phyloP scores from a whole-genome alignment of 2,888 invertebrate genomes.

The Congeria kusceri region DNA sequence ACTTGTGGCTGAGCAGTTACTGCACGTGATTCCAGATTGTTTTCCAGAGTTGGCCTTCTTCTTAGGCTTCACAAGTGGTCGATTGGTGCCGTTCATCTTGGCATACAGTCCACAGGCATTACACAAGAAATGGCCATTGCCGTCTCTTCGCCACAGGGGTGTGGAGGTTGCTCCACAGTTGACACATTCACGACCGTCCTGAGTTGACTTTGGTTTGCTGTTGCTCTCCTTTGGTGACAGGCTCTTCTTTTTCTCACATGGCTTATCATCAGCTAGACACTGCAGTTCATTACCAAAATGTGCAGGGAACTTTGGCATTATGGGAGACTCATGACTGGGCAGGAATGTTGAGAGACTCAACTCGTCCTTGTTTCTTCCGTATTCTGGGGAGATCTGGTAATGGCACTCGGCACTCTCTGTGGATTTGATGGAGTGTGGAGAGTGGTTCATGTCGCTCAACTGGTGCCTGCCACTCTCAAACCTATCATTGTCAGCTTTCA shows the following conservation, averaged over 20 bases:
- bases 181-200: constrained; percentile 97
- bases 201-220: constrained; percentile 21
- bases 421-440: constrained; percentile 28
- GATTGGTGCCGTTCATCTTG: constrained; percentile 99
- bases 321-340: constrained; percentile 13
- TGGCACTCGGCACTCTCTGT: constrained; percentile 15
- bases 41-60: constrained; percentile 48
- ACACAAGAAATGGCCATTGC: constrained; percentile 98
- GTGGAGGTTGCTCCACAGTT: constrained; percentile 98
- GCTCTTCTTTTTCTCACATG: background rate
- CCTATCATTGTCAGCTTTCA: background rate
- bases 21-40: constrained; percentile 87
- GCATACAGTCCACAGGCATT: constrained; percentile 99
- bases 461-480: too few species aligned
- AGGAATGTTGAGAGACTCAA: background rate
- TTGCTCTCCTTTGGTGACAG: constrained; percentile 8
- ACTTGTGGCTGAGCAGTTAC: constrained; percentile 95
- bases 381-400: constrained; percentile 14
- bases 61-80: constrained; percentile 63
- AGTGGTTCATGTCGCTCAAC: background rate
- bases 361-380: constrained; percentile 12
- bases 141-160: constrained; percentile 97
- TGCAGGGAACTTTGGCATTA: constrained; percentile 42
- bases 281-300: constrained; percentile 34
- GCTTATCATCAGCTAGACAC: constrained; percentile 14